A percentile compares a stretch with the other conserved stretches of the same genome.
phyloP scores from a whole-genome alignment of 2,797 vertebrate species.

The Paedocypris micromegethes region DNA sequence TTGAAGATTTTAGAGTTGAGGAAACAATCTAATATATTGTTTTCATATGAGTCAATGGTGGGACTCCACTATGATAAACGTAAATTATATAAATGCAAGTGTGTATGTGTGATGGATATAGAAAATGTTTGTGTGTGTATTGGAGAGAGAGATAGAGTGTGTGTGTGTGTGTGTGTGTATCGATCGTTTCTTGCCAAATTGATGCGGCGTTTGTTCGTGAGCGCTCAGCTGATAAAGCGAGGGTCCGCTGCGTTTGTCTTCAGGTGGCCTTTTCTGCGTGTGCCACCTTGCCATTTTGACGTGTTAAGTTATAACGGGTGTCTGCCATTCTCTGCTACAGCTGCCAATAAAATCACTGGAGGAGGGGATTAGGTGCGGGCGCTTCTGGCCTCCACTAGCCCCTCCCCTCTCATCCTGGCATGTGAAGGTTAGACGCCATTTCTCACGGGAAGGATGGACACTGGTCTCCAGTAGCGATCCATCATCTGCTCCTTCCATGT shows the following conservation, averaged over 20 bases:
- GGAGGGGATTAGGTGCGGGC: constrained; percentile 62
- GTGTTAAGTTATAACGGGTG: constrained; percentile 78
- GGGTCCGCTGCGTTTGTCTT: constrained; percentile 70
- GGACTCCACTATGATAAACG: too few relatives aligned
- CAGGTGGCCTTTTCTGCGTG: constrained; percentile 76
- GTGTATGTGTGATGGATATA: too few relatives aligned
- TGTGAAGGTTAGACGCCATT: too few relatives aligned
- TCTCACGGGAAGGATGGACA: too few relatives aligned
- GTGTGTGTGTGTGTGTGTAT: constrained; percentile 68
- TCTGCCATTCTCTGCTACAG: constrained; percentile 67
- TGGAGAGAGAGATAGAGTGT: constrained; percentile 51
- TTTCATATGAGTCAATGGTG: too few relatives aligned
- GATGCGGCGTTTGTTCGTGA: constrained; percentile 68
- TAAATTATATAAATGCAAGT: too few relatives aligned
- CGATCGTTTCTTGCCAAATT: constrained; percentile 75
- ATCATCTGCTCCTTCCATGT: too few relatives aligned
- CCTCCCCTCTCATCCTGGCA: constrained; percentile 19
- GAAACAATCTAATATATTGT: too few relatives aligned
- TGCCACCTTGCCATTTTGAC: constrained; percentile 73
- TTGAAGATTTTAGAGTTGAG: too few relatives aligned
- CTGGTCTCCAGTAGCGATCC: too few relatives aligned
- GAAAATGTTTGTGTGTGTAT: too few relatives aligned
- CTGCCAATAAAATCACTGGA: constrained; percentile 72
- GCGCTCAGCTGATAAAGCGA: constrained; percentile 68
- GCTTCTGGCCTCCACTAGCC: constrained; percentile 62